Conservation (phyloP, 2,113 vertebrate genomes). For the Oncorhynchus nerka region DNA sequence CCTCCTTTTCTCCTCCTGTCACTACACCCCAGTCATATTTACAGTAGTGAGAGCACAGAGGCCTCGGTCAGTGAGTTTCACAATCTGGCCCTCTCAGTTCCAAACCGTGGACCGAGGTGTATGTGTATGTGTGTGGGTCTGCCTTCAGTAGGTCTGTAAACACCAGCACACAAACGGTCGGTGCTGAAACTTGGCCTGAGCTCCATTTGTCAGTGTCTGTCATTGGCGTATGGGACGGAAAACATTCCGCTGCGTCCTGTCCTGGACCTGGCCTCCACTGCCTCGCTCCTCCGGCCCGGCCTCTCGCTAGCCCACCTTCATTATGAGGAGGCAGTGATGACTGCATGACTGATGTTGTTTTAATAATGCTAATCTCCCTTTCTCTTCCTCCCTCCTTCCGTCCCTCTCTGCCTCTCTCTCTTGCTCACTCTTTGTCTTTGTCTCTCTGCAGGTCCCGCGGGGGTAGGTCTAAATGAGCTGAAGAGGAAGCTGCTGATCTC, state of each 20-base stretch:
- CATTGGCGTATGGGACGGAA: neutral
- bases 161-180: neutral
- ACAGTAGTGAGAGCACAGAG: conserved; percentile 15
- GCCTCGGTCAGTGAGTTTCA: conserved; percentile 10
- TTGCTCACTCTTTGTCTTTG: too few species aligned
- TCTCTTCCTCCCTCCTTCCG: neutral
- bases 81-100: neutral
- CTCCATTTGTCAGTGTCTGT: conserved; percentile 11
- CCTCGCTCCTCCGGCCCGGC: neutral
- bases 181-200: too few species aligned
- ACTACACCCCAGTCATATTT: neutral
- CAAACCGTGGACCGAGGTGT: neutral
- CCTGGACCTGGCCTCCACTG: neutral
- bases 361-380: neutral
- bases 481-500: conserved; percentile 92
- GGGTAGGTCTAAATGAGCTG: conserved; percentile 91
- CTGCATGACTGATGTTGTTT: conserved; percentile 18
- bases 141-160: conserved; percentile 9
- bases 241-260: conserved; percentile 1
- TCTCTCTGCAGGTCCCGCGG: conserved; percentile 83
- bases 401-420: too few species aligned
- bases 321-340: conserved; percentile 14
- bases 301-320: neutral
- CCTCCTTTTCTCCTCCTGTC: too few species aligned
- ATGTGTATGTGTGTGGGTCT: neutral